phyloP scores from a whole-genome alignment of 2,113 vertebrate species.

The Peromyscus maniculatus region DNA sequence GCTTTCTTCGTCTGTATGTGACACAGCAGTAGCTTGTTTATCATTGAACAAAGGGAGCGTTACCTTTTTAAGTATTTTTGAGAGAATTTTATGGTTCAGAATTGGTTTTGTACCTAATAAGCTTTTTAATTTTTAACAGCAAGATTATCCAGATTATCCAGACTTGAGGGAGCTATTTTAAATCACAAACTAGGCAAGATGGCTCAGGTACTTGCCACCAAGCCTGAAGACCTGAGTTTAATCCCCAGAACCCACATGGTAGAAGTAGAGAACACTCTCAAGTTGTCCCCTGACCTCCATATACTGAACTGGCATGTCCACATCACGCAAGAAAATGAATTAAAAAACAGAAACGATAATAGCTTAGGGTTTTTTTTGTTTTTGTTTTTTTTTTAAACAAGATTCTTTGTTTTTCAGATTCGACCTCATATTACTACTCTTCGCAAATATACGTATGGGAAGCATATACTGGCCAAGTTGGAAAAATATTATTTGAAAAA shows the following conservation, averaged over 20 bases:
- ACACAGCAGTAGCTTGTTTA: neutral
- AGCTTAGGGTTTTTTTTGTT: constrained; percentile 9
- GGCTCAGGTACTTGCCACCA: neutral
- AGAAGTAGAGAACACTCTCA: neutral
- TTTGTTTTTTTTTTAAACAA: constrained; percentile 51
- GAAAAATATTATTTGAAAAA: constrained; percentile 99
- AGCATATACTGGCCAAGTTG: constrained; percentile 99
- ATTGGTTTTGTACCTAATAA: neutral
- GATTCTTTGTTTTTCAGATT: constrained; percentile 89
- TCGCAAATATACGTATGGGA: constrained; percentile 98
- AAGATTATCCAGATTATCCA: neutral
- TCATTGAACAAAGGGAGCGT: neutral
- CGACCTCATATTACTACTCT: constrained; percentile 98
- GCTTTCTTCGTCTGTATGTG: neutral
- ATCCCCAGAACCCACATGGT: neutral
- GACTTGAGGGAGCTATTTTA: neutral
- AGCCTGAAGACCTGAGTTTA: neutral
- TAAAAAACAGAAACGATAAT: neutral
- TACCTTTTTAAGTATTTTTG: neutral
- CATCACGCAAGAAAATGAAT: neutral
- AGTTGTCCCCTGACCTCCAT: neutral
- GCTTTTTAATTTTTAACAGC: neutral
- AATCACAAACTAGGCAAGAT: neutral
- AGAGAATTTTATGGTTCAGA: constrained; percentile 11
- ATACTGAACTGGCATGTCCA: neutral